These are phyloP conservation scores for Eolophus roseicapilla DNA, from an alignment of 2,113 vertebrate species.

Conservation along the genomic window DNA sequence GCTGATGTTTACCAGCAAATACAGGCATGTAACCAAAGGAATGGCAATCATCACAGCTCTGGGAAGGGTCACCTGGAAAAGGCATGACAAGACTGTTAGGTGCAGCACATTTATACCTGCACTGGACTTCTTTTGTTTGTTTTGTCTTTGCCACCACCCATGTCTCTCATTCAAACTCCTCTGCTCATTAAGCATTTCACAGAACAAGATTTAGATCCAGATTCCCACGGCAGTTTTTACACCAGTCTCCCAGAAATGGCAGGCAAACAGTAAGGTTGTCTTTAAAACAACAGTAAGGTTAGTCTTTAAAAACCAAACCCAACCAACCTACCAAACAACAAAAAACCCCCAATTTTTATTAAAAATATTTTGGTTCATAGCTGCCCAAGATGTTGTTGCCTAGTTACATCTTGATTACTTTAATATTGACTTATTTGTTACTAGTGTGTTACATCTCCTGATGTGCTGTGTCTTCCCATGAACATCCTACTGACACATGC, in stretches of 20 bases:
- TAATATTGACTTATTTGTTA: not conserved
- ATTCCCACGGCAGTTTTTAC: not conserved
- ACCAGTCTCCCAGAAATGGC: not conserved
- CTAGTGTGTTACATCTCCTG: not conserved
- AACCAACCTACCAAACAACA: not conserved
- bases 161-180: not conserved
- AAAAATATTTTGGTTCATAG: not conserved
- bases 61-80: constrained; percentile 83
- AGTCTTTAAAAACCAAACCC: not conserved
- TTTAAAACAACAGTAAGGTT: not conserved
- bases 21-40: constrained; percentile 85
- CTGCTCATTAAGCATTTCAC: not conserved
- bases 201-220: not conserved
- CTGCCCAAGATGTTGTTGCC: not conserved
- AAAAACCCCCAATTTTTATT: not conserved
- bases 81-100: not conserved
- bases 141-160: not conserved
- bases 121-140: not conserved
- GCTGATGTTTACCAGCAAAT: constrained; percentile 88
- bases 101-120: not conserved
- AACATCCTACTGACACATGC: not conserved
- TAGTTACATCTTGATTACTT: not conserved
- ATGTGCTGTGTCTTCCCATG: not conserved
- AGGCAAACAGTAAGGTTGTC: not conserved
- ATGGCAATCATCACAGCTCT: constrained; percentile 84